Conservation (phyloP, 2,797 vertebrate species). For the Falco cherrug region DNA sequence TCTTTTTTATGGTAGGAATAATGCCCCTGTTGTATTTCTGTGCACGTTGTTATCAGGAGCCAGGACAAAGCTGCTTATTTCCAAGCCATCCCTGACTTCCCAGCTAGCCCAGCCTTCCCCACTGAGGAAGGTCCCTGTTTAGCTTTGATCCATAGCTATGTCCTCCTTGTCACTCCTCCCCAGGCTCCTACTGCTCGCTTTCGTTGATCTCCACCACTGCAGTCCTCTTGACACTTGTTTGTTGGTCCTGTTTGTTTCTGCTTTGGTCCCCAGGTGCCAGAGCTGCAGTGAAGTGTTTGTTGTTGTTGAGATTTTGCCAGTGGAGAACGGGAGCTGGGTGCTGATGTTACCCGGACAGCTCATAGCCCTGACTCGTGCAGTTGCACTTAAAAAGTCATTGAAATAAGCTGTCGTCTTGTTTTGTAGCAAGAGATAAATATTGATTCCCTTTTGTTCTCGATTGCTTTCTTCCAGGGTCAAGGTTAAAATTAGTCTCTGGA, state of each 20-base stretch:
- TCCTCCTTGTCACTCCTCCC: neutral
- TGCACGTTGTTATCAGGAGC: neutral
- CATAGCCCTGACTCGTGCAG: neutral
- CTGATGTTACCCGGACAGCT: neutral
- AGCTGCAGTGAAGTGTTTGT: neutral
- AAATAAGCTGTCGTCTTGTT: neutral
- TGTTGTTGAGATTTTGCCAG: neutral
- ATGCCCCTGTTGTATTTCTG: neutral
- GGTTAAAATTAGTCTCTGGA: neutral
- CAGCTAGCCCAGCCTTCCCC: neutral
- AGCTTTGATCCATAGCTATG: neutral
- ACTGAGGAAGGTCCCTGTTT: neutral
- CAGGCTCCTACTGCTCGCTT: neutral
- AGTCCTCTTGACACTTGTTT: neutral
- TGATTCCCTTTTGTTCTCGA: neutral
- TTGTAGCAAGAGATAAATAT: neutral
- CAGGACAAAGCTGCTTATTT: neutral
- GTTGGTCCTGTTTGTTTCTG: neutral
- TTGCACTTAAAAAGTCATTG: neutral
- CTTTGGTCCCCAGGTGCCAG: neutral
- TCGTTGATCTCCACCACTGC: neutral
- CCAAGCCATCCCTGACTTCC: neutral
- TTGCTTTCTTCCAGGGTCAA: neutral
- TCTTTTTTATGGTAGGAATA: rapidly evolving
- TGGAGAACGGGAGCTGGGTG: neutral